Percentiles rank a stretch among this genome's conserved stretches.
These are phyloP conservation scores for Sebastes melanostomus DNA, from an alignment of 2,797 vertebrate species.

Conservation along the genomic window DNA sequence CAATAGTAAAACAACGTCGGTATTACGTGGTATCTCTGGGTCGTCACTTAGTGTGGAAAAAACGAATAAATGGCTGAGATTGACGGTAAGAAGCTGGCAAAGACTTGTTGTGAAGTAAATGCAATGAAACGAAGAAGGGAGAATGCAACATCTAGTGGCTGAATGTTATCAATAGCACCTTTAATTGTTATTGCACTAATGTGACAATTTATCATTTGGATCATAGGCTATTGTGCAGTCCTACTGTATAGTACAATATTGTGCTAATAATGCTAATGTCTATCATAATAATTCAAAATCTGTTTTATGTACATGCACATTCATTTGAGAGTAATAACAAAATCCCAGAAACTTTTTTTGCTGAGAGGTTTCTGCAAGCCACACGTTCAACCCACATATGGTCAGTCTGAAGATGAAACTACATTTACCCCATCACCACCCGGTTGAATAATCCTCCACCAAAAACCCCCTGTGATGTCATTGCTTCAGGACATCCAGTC, in stretches of 20 bases:
- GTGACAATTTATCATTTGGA: not conserved
- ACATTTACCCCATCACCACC: not conserved
- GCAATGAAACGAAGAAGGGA: rapidly evolving
- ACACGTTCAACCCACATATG: not conserved
- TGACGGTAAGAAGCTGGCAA: no score
- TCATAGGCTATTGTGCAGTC: not conserved
- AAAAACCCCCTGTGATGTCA: conserved; percentile 34
- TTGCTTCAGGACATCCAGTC: not conserved
- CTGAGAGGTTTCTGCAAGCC: conserved; percentile 9
- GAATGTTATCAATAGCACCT: no score
- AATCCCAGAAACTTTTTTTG: not conserved
- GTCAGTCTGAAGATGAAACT: not conserved
- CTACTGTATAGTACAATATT: not conserved
- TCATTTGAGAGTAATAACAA: not conserved
- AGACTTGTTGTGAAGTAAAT: no score
- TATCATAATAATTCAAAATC: not conserved
- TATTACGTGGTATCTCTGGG: no score
- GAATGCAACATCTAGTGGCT: no score
- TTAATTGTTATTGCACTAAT: not conserved
- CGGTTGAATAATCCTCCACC: not conserved
- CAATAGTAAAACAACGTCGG: no score
- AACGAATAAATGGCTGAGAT: no score
- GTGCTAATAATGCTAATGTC: not conserved
- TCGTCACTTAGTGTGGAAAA: no score
- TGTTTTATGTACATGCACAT: not conserved